These are phyloP conservation scores for Aleiodes alternator DNA, from an alignment of 2,888 invertebrate genomes.

Conservation along the genomic window DNA sequence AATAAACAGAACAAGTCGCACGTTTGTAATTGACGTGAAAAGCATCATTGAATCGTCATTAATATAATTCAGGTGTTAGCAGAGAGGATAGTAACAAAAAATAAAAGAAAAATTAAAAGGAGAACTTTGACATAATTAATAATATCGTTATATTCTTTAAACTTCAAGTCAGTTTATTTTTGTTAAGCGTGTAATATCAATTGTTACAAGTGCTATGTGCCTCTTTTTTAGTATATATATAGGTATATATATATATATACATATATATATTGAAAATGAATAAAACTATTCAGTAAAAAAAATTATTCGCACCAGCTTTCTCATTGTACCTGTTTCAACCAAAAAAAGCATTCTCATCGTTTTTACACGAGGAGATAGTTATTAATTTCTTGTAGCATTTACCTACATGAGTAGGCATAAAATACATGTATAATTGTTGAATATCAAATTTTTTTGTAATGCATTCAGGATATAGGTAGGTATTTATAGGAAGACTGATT, in stretches of 20 bases:
- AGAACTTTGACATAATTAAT: slow-evolving; percentile 42
- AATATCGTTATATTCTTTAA: slow-evolving; percentile 53
- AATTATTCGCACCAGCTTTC: no score
- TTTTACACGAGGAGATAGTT: no score
- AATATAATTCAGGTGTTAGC: slow-evolving; percentile 1
- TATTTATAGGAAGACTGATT: no score
- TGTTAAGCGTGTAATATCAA: slow-evolving; percentile 60
- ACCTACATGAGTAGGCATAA: no score
- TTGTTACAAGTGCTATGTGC: slow-evolving; percentile 61
- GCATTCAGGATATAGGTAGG: no score
- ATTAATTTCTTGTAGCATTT: no score
- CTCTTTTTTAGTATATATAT: slow-evolving; percentile 55
- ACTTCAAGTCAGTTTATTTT: slow-evolving; percentile 56
- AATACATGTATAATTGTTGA: no score
- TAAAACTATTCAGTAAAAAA: slow-evolving; percentile 1
- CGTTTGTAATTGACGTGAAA: slow-evolving; percentile 39
- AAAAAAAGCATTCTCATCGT: no score
- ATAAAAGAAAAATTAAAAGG: slow-evolving; percentile 38
- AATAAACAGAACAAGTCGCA: slow-evolving; percentile 41
- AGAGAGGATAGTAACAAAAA: slow-evolving; percentile 22
- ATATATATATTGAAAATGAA: slow-evolving; percentile 42
- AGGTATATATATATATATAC: no score
- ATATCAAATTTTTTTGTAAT: no score
- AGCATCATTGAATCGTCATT: slow-evolving; percentile 46
- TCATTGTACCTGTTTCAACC: no score